Percentiles rank a stretch among this genome's conserved stretches.
Evolutionary conservation across 2,888 invertebrate species (phyloP).

Genomic region (Piscicola geometra): DNA sequence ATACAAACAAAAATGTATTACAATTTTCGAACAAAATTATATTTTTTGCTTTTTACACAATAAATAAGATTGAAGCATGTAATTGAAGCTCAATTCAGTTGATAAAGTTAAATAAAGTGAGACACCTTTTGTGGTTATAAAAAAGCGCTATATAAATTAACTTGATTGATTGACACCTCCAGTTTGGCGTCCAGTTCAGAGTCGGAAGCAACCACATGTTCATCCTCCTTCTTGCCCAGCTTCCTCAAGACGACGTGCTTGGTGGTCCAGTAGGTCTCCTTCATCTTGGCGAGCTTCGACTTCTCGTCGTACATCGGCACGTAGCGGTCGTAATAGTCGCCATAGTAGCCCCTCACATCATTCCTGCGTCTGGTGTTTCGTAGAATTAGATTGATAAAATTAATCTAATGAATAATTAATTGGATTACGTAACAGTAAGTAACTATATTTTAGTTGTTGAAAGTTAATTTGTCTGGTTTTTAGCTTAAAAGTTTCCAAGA

Average conservation of each 20-base stretch:
- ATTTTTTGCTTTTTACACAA: too few relatives aligned
- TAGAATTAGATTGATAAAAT: background rate
- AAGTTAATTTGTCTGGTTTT: too few relatives aligned
- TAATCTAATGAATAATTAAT: background rate
- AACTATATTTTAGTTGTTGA: background rate
- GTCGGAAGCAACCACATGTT: conserved; percentile 90
- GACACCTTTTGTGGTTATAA: too few relatives aligned
- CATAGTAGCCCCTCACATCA: conserved; percentile 36
- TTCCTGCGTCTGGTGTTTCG: background rate
- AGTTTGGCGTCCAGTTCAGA: conserved; percentile 93
- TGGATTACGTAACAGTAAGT: background rate
- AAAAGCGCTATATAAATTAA: too few relatives aligned
- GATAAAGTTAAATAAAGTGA: too few relatives aligned
- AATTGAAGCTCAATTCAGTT: too few relatives aligned
- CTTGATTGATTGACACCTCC: too few relatives aligned
- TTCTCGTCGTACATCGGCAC: conserved; percentile 58
- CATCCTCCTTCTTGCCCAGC: conserved; percentile 93
- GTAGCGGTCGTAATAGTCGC: conserved; percentile 58
- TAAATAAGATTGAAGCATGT: too few relatives aligned
- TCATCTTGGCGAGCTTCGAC: conserved; percentile 55
- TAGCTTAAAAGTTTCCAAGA: too few relatives aligned
- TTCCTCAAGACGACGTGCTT: conserved; percentile 89
- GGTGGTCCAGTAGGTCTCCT: conserved; percentile 94
- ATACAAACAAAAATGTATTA: too few relatives aligned
- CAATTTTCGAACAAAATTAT: too few relatives aligned